These are phyloP conservation scores for Phaethornis superciliosus DNA, from an alignment of 2,113 vertebrate species.

Conservation along the genomic window DNA sequence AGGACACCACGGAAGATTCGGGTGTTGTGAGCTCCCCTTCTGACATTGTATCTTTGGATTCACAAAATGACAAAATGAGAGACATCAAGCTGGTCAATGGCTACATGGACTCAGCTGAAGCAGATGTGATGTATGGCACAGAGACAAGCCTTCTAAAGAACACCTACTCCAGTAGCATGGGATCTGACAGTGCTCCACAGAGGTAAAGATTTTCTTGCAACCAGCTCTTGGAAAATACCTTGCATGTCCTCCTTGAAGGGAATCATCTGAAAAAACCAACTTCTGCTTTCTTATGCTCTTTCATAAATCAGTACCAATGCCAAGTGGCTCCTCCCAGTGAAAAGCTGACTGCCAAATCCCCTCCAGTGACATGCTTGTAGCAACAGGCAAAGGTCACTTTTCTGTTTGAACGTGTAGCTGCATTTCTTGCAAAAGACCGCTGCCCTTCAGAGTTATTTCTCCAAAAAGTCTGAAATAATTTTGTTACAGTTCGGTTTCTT, in stretches of 20 bases:
- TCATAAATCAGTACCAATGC: constrained; percentile 29
- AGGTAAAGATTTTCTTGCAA: constrained; percentile 59
- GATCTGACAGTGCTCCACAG: constrained; percentile 53
- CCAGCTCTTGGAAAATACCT: not conserved
- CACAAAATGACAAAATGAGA: constrained; percentile 77
- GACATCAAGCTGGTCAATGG: constrained; percentile 69
- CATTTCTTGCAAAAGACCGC: constrained; percentile 13
- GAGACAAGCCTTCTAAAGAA: constrained; percentile 34
- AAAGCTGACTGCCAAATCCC: constrained; percentile 40
- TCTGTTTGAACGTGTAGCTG: constrained; percentile 54
- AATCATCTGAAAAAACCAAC: constrained; percentile 22
- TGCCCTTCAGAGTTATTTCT: constrained; percentile 22
- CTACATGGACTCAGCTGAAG: constrained; percentile 52
- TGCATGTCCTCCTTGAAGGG: not conserved
- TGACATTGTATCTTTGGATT: constrained; percentile 81
- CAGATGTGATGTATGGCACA: not conserved
- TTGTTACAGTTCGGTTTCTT: not conserved
- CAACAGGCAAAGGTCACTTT: constrained; percentile 60
- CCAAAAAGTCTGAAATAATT: not conserved
- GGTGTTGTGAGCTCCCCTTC: constrained; percentile 83
- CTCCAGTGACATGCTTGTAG: constrained; percentile 40
- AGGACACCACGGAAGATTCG: constrained; percentile 86
- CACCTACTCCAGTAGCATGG: constrained; percentile 60
- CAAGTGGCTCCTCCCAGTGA: constrained; percentile 52
- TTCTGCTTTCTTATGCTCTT: constrained; percentile 21